Evolutionary conservation across 1,140 invertebrate genomes (phyloP).

Genomic region (Aradophagus sp.): DNA sequence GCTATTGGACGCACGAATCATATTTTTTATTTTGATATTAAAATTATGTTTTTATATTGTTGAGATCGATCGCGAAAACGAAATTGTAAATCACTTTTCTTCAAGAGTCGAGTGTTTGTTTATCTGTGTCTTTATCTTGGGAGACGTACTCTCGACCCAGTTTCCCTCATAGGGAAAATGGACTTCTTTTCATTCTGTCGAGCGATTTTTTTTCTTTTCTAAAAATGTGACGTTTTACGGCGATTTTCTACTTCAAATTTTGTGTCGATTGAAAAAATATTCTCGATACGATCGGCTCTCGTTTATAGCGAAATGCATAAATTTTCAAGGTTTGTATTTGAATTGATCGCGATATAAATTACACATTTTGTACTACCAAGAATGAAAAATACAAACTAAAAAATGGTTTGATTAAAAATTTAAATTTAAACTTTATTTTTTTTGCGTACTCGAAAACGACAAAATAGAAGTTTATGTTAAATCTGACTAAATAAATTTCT

Average conservation of each 20-base stretch:
- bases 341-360: constrained; percentile 21
- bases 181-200: constrained; percentile 17
- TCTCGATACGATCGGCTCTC: constrained; percentile 23
- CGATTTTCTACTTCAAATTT: constrained; percentile 14
- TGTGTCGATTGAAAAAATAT: constrained; percentile 33
- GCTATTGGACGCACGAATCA: constrained; percentile 9
- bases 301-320: constrained; percentile 6
- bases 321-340: constrained; percentile 1
- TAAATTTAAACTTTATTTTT: no score
- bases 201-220: background rate
- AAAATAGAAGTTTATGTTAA: no score
- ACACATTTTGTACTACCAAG: constrained; percentile 8
- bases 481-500: no score
- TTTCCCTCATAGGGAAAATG: constrained; percentile 18
- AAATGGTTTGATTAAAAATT: no score
- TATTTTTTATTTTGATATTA: constrained; percentile 22
- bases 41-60: constrained; percentile 11
- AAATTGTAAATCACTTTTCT: constrained; percentile 15
- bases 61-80: background rate
- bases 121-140: constrained; percentile 8
- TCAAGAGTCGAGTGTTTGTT: constrained; percentile 6
- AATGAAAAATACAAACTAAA: no score
- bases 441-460: no score
- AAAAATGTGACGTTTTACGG: constrained; percentile 27
- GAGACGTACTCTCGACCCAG: constrained; percentile 14